phyloP scores from a whole-genome alignment of 2,113 vertebrate genomes.

The Syngnathoides biaculeatus region DNA sequence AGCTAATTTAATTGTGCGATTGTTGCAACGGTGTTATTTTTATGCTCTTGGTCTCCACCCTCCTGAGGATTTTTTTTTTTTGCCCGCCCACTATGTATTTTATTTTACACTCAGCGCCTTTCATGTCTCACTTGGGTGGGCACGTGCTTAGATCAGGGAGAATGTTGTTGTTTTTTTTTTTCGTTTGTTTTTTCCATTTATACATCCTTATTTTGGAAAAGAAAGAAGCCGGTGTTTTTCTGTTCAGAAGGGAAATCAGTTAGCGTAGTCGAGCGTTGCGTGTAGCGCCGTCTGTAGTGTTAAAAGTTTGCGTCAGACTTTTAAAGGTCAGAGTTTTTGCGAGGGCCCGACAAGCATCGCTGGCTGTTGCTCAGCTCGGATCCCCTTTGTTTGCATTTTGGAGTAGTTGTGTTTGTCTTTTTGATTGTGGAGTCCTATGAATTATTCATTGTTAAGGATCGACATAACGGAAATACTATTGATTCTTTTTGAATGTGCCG shows the following conservation, averaged over 20 bases:
- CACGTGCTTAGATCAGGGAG: slow-evolving; percentile 35
- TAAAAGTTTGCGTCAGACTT: slow-evolving; percentile 13
- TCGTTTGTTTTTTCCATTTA: slow-evolving; percentile 1
- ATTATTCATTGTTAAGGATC: not conserved
- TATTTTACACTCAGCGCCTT: slow-evolving; percentile 40
- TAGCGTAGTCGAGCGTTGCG: slow-evolving; percentile 13
- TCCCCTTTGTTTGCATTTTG: slow-evolving; percentile 8
- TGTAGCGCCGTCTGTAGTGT: slow-evolving; percentile 15
- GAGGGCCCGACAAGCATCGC: slow-evolving; percentile 2
- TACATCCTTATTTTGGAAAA: slow-evolving; percentile 37
- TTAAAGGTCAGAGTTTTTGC: slow-evolving; percentile 39
- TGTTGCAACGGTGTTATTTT: slow-evolving; percentile 68
- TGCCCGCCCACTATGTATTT: slow-evolving; percentile 46
- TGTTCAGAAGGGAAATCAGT: slow-evolving; percentile 51
- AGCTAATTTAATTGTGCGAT: slow-evolving; percentile 76
- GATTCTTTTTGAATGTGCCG: not conserved
- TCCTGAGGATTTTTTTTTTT: slow-evolving; percentile 39
- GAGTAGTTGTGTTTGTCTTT: slow-evolving; percentile 1
- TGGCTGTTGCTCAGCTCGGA: not conserved
- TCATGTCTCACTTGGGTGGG: slow-evolving; percentile 49
- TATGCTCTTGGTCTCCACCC: slow-evolving; percentile 53
- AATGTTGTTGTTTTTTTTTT: slow-evolving; percentile 1
- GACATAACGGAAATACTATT: not conserved
- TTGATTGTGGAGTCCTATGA: not conserved
- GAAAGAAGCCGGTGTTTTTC: slow-evolving; percentile 8